Evolutionary conservation across 2,888 invertebrate species (phyloP).

Genomic region (Drosophila imparisetae): DNA sequence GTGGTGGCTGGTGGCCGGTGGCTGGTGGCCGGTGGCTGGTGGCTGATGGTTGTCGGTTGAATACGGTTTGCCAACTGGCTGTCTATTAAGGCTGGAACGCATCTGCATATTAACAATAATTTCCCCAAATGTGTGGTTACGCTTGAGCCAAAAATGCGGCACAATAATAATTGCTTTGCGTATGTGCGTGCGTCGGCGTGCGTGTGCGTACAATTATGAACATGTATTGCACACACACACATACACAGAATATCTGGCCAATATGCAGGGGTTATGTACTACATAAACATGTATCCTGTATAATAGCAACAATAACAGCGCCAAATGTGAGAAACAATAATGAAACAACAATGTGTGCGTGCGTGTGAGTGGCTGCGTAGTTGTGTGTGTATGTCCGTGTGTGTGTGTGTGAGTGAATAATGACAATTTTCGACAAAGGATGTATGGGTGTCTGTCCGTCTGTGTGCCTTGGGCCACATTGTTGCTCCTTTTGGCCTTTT

Average conservation of each 20-base stretch:
- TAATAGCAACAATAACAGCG: conserved; percentile 54
- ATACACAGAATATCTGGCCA: conserved; percentile 24
- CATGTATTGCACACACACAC: conserved; percentile 44
- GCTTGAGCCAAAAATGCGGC: conserved; percentile 69
- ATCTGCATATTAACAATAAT: conserved; percentile 80
- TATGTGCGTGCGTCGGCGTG: conserved; percentile 12
- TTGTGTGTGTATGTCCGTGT: neutral
- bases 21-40: conserved; percentile 1
- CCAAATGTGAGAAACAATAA: conserved; percentile 65
- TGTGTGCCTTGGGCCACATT: conserved; percentile 64
- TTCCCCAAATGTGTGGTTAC: conserved; percentile 79
- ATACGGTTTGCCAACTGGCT: conserved; percentile 24
- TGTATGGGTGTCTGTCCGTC: conserved; percentile 18
- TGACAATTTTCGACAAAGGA: conserved; percentile 39
- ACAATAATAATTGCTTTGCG: conserved; percentile 54
- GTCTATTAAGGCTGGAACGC: conserved; percentile 54
- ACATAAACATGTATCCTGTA: conserved; percentile 36
- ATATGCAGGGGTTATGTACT: conserved; percentile 47
- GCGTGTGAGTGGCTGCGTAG: neutral
- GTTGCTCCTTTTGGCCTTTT: conserved; percentile 70
- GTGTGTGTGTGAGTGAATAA: conserved; percentile 39
- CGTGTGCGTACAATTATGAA: conserved; percentile 51
- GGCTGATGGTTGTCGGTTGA: conserved; percentile 3
- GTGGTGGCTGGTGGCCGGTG: conserved; percentile 24
- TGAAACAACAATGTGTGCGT: conserved; percentile 15